A percentile compares a stretch with the other conserved stretches of the same genome.
phyloP scores from a whole-genome alignment of 2,888 invertebrate species.

The Polyommatus icarus region DNA sequence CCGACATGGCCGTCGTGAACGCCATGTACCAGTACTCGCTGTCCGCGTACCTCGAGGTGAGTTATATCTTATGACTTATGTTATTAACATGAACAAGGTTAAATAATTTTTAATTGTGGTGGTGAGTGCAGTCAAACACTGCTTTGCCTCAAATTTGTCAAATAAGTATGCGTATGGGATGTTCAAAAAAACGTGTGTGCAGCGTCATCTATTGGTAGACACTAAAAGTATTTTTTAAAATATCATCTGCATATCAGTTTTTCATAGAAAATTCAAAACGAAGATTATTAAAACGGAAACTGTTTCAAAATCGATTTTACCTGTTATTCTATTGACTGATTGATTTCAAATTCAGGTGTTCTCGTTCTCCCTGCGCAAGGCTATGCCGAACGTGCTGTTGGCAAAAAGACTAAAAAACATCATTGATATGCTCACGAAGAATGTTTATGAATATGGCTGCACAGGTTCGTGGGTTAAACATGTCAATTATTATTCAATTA shows the following conservation, averaged over 20 bases:
- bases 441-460: conserved; percentile 95
- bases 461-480: conserved; percentile 75
- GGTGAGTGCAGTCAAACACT: no score
- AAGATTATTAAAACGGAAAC: no score
- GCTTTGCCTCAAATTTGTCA: no score
- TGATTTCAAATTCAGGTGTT: conserved; percentile 81
- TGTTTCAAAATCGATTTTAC: no score
- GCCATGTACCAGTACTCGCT: conserved; percentile 96
- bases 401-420: conserved; percentile 88
- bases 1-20: conserved; percentile 94
- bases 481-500: no score
- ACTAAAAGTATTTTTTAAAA: background rate
- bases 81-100: no score
- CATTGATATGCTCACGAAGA: conserved; percentile 90
- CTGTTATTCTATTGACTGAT: background rate
- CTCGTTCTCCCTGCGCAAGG: conserved; percentile 88
- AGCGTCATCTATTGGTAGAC: background rate
- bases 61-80: no score
- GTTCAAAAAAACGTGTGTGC: background rate
- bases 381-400: conserved; percentile 90
- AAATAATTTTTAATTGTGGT: no score
- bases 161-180: no score
- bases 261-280: no score
- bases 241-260: no score
- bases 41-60: conserved; percentile 87